Evolutionary conservation across 2,888 invertebrate species (phyloP).

Genomic region (Drosophila eohydei): DNA sequence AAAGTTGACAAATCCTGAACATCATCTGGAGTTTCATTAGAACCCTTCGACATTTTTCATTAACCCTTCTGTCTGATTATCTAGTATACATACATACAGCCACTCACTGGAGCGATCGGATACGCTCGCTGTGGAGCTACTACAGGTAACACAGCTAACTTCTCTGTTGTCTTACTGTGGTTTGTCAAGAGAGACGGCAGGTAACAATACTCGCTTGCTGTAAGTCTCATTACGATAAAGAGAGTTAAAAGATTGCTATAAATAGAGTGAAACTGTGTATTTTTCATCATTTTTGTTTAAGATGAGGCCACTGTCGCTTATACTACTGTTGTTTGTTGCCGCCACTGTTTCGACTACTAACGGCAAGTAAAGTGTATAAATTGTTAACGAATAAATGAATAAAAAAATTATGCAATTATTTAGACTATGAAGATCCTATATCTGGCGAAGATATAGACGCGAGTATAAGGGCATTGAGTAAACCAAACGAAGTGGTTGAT

Average conservation of each 20-base stretch:
- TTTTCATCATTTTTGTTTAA: neutral
- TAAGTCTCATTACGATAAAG: neutral
- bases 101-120: no score
- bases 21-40: no score
- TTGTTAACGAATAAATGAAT: neutral
- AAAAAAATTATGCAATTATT: neutral
- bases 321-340: constrained; percentile 45
- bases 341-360: constrained; percentile 83
- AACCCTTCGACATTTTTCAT: no score
- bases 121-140: neutral
- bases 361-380: constrained; percentile 11
- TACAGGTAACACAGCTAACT: neutral
- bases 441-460: neutral
- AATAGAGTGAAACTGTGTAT: neutral
- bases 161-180: neutral
- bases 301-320: neutral
- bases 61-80: no score
- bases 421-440: neutral
- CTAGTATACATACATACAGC: no score
- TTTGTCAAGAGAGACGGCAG: neutral
- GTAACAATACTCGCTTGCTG: neutral
- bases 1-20: no score
- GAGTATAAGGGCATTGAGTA: neutral
- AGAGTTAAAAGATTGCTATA: constrained; percentile 6
- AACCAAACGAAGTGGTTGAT: neutral